Conservation (phyloP, 1,140 invertebrate genomes). For the Lasioglossum albipes region DNA sequence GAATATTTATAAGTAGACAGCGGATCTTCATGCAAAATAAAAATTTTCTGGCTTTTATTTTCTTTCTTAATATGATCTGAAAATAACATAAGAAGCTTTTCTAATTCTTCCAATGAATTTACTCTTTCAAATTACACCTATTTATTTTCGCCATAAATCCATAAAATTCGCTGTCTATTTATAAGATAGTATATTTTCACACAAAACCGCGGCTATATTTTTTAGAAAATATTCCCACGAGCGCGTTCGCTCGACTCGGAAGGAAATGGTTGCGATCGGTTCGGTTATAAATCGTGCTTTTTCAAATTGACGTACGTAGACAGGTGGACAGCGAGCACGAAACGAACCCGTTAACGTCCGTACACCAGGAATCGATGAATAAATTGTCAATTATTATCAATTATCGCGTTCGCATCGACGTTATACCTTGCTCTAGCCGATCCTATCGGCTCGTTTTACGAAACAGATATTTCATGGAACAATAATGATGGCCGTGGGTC, state of each 20-base stretch:
- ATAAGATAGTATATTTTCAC: no score
- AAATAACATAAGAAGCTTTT: no score
- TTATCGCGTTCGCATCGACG: conserved; percentile 18
- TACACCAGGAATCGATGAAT: neutral
- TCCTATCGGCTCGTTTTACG: conserved; percentile 28
- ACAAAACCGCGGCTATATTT: no score
- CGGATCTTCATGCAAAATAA: no score
- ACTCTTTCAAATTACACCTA: no score
- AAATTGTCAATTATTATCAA: conserved; percentile 44
- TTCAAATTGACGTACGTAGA: neutral
- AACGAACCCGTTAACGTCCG: neutral
- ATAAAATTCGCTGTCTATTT: no score
- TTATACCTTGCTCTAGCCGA: conserved; percentile 1
- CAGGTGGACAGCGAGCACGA: neutral
- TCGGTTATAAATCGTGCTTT: conserved; percentile 4
- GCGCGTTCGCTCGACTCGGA: neutral
- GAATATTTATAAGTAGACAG: no score
- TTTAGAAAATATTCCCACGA: no score
- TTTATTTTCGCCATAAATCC: no score
- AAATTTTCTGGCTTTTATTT: no score
- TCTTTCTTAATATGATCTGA: no score
- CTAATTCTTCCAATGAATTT: no score
- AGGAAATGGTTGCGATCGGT: neutral
- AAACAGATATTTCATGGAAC: conserved; percentile 40
- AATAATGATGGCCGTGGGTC: conserved; percentile 22